phyloP scores from a whole-genome alignment of 1,140 invertebrate species.

The Drosophila albomicans region DNA sequence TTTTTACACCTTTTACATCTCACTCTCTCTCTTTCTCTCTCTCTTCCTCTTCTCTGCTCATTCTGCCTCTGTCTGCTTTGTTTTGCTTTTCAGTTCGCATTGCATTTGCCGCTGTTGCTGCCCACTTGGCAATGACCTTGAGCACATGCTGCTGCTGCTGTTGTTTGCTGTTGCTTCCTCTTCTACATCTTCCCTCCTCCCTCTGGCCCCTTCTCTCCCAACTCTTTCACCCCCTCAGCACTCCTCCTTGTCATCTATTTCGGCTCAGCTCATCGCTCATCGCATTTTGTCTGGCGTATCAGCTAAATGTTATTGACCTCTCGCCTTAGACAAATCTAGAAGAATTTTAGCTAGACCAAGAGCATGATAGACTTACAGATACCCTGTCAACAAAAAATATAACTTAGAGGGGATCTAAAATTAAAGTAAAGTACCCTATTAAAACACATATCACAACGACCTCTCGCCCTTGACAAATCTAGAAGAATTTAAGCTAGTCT shows the following conservation, averaged over 20 bases:
- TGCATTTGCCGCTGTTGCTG: conserved; percentile 21
- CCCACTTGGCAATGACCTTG: conserved; percentile 73
- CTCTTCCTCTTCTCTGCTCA: background rate
- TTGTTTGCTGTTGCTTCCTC: background rate
- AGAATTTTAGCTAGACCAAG: background rate
- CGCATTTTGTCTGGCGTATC: conserved; percentile 36
- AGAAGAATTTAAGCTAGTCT: background rate
- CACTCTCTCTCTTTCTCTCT: background rate
- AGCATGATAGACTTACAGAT: background rate
- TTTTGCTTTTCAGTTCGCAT: conserved; percentile 1
- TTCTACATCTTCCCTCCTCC: background rate
- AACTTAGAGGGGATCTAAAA: no score
- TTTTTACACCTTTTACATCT: background rate
- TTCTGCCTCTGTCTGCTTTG: background rate
- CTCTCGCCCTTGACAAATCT: no score
- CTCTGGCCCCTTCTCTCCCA: background rate
- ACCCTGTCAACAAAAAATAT: background rate
- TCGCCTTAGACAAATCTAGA: conserved; percentile 20
- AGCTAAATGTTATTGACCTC: conserved; percentile 56
- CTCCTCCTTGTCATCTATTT: background rate
- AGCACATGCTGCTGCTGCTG: conserved; percentile 27
- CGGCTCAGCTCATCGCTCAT: background rate
- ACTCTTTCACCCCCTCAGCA: no score
- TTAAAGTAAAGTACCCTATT: no score
- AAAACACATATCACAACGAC: no score